Percentiles rank a stretch among this genome's conserved stretches.
These are phyloP conservation scores for Acanthochromis polyacanthus DNA, from an alignment of 2,113 vertebrate genomes.

Conservation along the genomic window DNA sequence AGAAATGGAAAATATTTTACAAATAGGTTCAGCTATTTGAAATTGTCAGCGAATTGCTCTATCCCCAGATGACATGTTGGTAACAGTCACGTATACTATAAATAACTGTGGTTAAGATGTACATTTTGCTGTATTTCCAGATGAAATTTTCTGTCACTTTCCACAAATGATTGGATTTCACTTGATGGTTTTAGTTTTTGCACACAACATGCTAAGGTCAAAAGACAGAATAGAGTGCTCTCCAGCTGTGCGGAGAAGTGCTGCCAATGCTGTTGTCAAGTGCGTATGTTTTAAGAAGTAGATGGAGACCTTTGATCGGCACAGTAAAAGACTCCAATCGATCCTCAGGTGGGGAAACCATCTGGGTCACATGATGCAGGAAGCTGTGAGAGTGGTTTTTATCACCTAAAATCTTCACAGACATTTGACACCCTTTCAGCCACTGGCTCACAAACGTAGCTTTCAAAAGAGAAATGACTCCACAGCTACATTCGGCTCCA, in stretches of 20 bases:
- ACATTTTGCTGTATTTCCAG: not conserved
- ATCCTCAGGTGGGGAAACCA: slow-evolving; percentile 47
- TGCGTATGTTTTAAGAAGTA: slow-evolving; percentile 26
- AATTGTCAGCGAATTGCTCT: too few relatives aligned
- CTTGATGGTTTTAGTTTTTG: slow-evolving; percentile 8
- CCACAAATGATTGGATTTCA: slow-evolving; percentile 5
- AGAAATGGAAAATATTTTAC: too few relatives aligned
- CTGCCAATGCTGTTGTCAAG: slow-evolving; percentile 38
- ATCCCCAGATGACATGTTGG: too few relatives aligned
- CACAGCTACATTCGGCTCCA: slow-evolving; percentile 3
- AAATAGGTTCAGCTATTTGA: too few relatives aligned
- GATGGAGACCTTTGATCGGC: slow-evolving; percentile 58
- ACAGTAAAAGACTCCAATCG: slow-evolving; percentile 60
- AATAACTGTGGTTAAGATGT: not conserved
- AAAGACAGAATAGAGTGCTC: slow-evolving; percentile 37
- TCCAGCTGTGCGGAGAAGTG: slow-evolving; percentile 64
- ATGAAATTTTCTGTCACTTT: not conserved
- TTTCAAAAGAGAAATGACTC: slow-evolving; percentile 42
- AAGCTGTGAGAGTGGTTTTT: slow-evolving; percentile 34
- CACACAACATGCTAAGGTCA: slow-evolving; percentile 20
- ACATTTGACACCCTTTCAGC: slow-evolving; percentile 27
- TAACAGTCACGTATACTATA: too few relatives aligned
- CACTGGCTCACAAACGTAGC: slow-evolving; percentile 20
- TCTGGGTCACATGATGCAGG: slow-evolving; percentile 34
- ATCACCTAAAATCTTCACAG: slow-evolving; percentile 9